Evolutionary conservation across 2,888 invertebrate species (phyloP).

Genomic region (Acleris holmiana): DNA sequence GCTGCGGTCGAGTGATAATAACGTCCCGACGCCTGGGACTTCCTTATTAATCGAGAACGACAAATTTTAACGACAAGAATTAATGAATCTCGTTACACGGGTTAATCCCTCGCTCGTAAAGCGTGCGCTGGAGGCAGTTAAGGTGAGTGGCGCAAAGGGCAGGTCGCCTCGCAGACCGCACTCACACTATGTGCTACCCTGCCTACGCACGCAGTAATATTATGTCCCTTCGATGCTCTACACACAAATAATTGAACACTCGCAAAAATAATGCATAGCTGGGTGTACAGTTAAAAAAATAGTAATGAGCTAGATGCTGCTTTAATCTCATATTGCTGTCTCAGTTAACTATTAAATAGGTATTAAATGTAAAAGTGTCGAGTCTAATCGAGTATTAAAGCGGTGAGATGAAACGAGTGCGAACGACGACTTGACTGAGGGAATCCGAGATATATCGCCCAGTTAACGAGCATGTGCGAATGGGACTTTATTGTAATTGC

Average conservation of each 20-base stretch:
- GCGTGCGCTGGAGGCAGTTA: slow-evolving; percentile 78
- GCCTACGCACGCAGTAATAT: slow-evolving; percentile 43
- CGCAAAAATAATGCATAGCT: neutral
- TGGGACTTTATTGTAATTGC: slow-evolving; percentile 84
- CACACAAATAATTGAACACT: neutral
- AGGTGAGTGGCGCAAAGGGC: slow-evolving; percentile 67
- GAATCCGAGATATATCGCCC: slow-evolving; percentile 80
- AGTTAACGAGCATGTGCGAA: slow-evolving; percentile 84
- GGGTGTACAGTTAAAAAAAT: neutral
- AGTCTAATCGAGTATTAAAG: slow-evolving; percentile 42
- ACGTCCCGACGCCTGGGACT: slow-evolving; percentile 76
- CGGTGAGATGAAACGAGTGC: slow-evolving; percentile 67
- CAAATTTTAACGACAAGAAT: slow-evolving; percentile 86
- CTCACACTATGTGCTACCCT: slow-evolving; percentile 44
- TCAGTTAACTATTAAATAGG: slow-evolving; percentile 14
- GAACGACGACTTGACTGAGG: slow-evolving; percentile 67
- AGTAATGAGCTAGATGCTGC: neutral
- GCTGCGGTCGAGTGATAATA: slow-evolving; percentile 82
- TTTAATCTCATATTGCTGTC: slow-evolving; percentile 3
- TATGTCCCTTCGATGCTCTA: neutral
- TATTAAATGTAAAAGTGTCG: slow-evolving; percentile 26
- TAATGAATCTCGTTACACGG: slow-evolving; percentile 86
- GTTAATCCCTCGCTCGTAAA: slow-evolving; percentile 85
- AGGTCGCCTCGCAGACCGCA: slow-evolving; percentile 35
- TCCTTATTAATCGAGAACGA: slow-evolving; percentile 86